Percentiles rank a stretch among this genome's conserved stretches.
These are phyloP conservation scores for Limosa lapponica DNA, from an alignment of 2,797 vertebrate genomes.

Conservation along the genomic window DNA sequence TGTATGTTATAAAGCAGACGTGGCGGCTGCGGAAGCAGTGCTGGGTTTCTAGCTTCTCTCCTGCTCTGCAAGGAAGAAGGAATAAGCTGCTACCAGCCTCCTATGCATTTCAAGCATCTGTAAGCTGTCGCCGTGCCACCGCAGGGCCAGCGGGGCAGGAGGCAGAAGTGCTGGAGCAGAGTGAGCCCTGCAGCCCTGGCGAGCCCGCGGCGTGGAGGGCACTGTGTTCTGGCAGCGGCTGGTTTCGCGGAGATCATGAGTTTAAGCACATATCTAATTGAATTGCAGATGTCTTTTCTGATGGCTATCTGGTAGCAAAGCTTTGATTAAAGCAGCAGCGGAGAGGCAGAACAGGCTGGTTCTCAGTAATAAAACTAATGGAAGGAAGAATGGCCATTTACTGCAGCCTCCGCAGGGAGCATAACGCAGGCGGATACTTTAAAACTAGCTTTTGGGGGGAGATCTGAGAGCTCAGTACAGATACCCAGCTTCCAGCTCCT, in stretches of 20 bases:
- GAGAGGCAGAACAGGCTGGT: constrained; percentile 15
- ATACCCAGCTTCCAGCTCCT: neutral
- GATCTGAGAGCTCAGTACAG: neutral
- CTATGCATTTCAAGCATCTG: neutral
- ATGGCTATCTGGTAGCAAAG: constrained; percentile 46
- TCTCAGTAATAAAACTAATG: constrained; percentile 35
- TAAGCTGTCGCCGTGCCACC: neutral
- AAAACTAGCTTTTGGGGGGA: neutral
- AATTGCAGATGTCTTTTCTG: constrained; percentile 63
- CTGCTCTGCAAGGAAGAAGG: neutral
- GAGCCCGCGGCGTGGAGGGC: neutral
- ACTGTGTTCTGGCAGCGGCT: neutral
- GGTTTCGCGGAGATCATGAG: neutral
- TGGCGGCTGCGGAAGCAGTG: fast-evolving
- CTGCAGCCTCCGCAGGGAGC: neutral
- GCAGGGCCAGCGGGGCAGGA: neutral
- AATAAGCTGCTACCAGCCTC: neutral
- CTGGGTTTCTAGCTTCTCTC: neutral
- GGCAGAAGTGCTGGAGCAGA: neutral
- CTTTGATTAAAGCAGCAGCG: constrained; percentile 30
- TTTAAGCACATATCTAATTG: constrained; percentile 48
- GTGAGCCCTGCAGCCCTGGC: neutral
- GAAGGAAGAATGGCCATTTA: constrained; percentile 3
- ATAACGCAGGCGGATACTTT: neutral
- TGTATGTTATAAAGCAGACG: neutral